Evolutionary conservation across 2,113 vertebrate genomes (phyloP).

Genomic region (Dasypus novemcinctus): DNA sequence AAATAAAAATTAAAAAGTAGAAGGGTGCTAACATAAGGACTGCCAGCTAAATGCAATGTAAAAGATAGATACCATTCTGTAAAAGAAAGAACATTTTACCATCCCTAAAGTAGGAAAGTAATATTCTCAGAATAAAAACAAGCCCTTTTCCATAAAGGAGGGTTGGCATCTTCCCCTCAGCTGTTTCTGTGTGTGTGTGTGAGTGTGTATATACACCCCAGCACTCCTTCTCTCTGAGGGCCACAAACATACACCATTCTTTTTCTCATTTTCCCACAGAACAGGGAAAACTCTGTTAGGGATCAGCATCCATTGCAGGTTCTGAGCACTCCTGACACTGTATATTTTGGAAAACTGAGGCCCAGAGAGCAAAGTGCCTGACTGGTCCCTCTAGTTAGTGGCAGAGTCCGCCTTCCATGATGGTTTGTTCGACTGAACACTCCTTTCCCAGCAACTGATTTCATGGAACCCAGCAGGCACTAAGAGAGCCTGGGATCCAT

Average conservation of each 20-base stretch:
- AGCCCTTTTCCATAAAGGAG: no score
- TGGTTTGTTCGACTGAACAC: not conserved
- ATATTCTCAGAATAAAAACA: not conserved
- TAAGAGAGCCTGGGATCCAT: not conserved
- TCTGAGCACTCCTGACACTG: no score
- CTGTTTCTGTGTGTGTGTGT: accelerated
- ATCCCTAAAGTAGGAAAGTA: not conserved
- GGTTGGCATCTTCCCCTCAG: not conserved
- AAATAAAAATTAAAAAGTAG: not conserved
- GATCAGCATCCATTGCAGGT: not conserved
- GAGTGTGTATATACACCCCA: not conserved
- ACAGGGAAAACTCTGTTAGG: not conserved
- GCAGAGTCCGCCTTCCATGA: not conserved
- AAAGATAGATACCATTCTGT: not conserved
- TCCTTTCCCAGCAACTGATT: not conserved
- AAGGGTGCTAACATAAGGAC: not conserved
- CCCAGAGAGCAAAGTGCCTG: not conserved
- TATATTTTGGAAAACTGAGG: not conserved
- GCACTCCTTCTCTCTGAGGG: not conserved
- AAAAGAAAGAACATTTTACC: not conserved
- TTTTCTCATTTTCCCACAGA: not conserved
- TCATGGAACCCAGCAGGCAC: not conserved
- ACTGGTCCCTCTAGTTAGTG: not conserved
- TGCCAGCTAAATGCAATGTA: not conserved
- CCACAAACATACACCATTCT: no score